Base-by-base conservation (phyloP, 2,888 invertebrate species). In the Drosophila antonietae region DNA sequence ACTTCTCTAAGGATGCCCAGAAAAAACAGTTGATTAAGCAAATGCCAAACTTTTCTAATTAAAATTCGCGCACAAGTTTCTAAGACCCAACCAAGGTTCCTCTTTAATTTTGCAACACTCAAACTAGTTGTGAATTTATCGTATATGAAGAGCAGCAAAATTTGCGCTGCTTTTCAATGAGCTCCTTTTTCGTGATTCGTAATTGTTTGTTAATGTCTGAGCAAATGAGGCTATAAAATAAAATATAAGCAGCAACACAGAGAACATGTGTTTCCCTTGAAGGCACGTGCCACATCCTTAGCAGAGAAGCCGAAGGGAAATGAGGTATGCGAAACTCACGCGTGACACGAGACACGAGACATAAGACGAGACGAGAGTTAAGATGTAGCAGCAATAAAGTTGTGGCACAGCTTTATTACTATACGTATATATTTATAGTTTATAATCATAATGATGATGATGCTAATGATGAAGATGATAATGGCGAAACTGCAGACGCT, bases 41-140 rank as follows among this genome's bases (percentile, higher is more conserved):
- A 80, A 78, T 81, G 72, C 68, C 56, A 86, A 83, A 84, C 75
- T 85, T 85, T 87, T 81, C 83, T 80, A 87, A 87, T 86, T 86
- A 86, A 86, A 87, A 78, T 75, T 75, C 63, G 68, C 73, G 73
- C 78, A 47, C 58, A 85, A 83, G 75, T 84, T 79, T 68, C 18
- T 28, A 39, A 63, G 60, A 60, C 58, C 62, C 23, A 18, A 14
- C 43, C 5, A 20, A 23, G 23, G 1, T 1, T n/a, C 6, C 47
- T 56, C 47, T n/a, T 23, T 20, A 62, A 59, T 57, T 35, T 57
- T n/a, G 41, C 6, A 62, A 37, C 31, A 60, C 69, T 61, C 64
- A 52, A 76, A 78, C 74, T 81, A 79, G 67, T 68, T 46, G 12
- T n/a, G 37, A 37, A 37, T 33, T 18, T 10, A 15, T 31, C 47